These are phyloP conservation scores for Andrena dorsata DNA, from an alignment of 2,888 invertebrate genomes.

Conservation along the genomic window DNA sequence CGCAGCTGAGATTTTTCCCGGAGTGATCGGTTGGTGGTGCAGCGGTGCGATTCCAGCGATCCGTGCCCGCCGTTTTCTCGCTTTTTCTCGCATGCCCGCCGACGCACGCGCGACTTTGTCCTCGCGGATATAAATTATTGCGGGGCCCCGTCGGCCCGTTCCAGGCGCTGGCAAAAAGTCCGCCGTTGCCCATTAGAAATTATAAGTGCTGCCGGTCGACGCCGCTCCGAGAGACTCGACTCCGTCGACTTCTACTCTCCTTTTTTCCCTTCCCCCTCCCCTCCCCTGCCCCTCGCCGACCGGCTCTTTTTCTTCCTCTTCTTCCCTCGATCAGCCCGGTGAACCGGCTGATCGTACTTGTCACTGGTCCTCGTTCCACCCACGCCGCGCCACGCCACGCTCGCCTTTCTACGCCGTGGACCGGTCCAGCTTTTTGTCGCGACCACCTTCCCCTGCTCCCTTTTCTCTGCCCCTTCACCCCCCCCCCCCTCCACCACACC, in stretches of 20 bases:
- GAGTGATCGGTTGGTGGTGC: background rate
- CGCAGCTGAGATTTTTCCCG: background rate
- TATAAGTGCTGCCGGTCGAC: slow-evolving; percentile 68
- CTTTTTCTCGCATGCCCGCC: slow-evolving; percentile 64
- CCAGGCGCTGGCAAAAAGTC: slow-evolving; percentile 54
- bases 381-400: slow-evolving; percentile 65
- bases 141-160: slow-evolving; percentile 44
- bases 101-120: slow-evolving; percentile 61
- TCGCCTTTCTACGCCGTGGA: slow-evolving; percentile 61
- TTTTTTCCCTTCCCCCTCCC: slow-evolving; percentile 8
- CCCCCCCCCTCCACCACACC: too few species aligned
- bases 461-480: background rate
- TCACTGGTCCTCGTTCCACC: slow-evolving; percentile 74
- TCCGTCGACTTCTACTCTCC: slow-evolving; percentile 18
- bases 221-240: slow-evolving; percentile 45
- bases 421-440: slow-evolving; percentile 71
- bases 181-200: slow-evolving; percentile 70
- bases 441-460: slow-evolving; percentile 40
- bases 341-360: slow-evolving; percentile 71
- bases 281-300: slow-evolving; percentile 17
- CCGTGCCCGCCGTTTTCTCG: slow-evolving; percentile 53
- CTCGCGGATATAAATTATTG: slow-evolving; percentile 66
- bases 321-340: slow-evolving; percentile 61
- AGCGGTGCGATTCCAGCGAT: slow-evolving; percentile 48
- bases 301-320: slow-evolving; percentile 50